phyloP scores from a whole-genome alignment of 2,113 vertebrate genomes.

The Triplophysa dalaica region DNA sequence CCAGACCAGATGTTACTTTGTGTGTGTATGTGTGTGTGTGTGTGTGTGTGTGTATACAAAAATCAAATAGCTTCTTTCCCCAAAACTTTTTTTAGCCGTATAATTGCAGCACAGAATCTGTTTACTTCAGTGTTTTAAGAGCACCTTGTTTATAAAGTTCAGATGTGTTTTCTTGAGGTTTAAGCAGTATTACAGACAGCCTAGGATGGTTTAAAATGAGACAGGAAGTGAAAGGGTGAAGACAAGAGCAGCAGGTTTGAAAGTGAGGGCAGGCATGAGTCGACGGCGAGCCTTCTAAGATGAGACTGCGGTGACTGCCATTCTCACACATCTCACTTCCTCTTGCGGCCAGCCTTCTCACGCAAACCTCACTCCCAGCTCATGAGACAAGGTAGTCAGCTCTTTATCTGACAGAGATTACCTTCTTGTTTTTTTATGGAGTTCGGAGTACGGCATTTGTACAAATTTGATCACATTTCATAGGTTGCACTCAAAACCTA shows the following conservation, averaged over 20 bases:
- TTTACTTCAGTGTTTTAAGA: not conserved
- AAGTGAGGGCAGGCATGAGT: constrained; percentile 29
- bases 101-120: not conserved
- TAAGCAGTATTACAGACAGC: not conserved
- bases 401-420: not conserved
- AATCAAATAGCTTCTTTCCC: not conserved
- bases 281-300: constrained; percentile 24
- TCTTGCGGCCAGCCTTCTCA: constrained; percentile 45
- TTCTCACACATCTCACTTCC: constrained; percentile 54
- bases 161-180: not conserved
- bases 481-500: too few species aligned
- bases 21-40: not conserved
- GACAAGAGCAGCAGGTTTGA: constrained; percentile 38
- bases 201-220: not conserved
- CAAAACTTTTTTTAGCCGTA: not conserved
- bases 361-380: constrained; percentile 42
- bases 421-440: not conserved
- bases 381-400: constrained; percentile 17
- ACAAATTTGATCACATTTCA: too few species aligned
- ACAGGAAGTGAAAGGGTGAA: constrained; percentile 49
- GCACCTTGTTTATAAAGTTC: not conserved
- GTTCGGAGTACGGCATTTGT: not conserved
- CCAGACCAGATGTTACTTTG: constrained; percentile 31
- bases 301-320: constrained; percentile 47
- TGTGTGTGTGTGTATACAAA: not conserved